A percentile compares a stretch with the other conserved stretches of the same genome.
phyloP scores from a whole-genome alignment of 2,797 vertebrate genomes.

The Paguma larvata region DNA sequence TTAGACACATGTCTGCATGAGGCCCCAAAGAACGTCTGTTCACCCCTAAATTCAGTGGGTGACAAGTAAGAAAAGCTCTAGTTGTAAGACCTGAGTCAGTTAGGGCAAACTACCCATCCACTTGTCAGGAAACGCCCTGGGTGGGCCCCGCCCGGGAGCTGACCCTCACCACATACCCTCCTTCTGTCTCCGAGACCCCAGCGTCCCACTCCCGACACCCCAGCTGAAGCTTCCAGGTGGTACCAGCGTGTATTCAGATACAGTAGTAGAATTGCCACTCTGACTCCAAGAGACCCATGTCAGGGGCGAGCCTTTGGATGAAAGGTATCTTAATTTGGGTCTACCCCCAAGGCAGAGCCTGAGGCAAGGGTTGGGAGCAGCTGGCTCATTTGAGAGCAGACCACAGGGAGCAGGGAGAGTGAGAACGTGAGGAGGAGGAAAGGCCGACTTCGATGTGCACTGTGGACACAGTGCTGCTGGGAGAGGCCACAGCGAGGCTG shows the following conservation, averaged over 20 bases:
- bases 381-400: background rate
- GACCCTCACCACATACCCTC: accelerated
- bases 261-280: accelerated
- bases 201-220: background rate
- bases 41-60: background rate
- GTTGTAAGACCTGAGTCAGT: background rate
- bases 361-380: background rate
- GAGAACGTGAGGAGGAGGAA: background rate
- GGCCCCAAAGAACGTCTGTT: background rate
- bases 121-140: accelerated
- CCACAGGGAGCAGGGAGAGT: background rate
- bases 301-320: background rate
- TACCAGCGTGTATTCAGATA: accelerated
- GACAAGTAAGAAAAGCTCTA: background rate
- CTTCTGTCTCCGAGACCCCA: too few species aligned
- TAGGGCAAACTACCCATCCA: background rate
- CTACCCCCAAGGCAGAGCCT: background rate
- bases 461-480: accelerated
- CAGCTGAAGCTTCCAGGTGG: accelerated
- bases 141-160: accelerated
- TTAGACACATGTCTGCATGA: background rate
- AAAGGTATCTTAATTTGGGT: background rate
- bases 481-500: background rate
- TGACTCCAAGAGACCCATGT: background rate
- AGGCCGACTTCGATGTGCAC: accelerated